A percentile compares a stretch with the other conserved stretches of the same genome.
Evolutionary conservation across 2,113 vertebrate genomes (phyloP).

Genomic region (Micronycteris hirsuta): DNA sequence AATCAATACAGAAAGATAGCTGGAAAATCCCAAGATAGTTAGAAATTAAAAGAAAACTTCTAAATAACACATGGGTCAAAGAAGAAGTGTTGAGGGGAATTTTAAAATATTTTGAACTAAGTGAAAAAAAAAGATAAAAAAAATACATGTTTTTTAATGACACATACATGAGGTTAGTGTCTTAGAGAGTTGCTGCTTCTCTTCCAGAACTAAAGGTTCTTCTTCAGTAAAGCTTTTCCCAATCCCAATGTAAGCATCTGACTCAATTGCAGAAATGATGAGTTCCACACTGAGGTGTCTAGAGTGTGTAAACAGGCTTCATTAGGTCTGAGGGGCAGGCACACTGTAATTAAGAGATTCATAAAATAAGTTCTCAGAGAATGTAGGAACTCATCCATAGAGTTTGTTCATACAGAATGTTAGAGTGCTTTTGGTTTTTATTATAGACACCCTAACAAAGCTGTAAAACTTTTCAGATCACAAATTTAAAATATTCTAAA

Average conservation of each 20-base stretch:
- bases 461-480: not conserved
- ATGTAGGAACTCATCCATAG: not conserved
- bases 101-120: constrained; percentile 2
- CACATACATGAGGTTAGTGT: not conserved
- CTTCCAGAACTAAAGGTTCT: not conserved
- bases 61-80: not conserved
- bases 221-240: not conserved
- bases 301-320: not conserved
- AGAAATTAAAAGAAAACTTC: not conserved
- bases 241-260: not conserved
- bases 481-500: constrained; percentile 6
- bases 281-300: not conserved
- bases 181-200: not conserved
- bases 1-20: not conserved
- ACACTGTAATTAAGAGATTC: not conserved
- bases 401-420: not conserved
- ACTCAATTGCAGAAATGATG: not conserved
- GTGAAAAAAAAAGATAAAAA: not conserved
- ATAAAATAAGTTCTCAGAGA: not conserved
- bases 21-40: not conserved
- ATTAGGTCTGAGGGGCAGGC: not conserved
- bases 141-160: not conserved
- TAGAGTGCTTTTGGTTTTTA: not conserved
- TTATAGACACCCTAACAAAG: not conserved
- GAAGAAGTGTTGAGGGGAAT: not conserved